Base-by-base conservation (phyloP, 2,797 vertebrate genomes). In the Acridotheres tristis region DNA sequence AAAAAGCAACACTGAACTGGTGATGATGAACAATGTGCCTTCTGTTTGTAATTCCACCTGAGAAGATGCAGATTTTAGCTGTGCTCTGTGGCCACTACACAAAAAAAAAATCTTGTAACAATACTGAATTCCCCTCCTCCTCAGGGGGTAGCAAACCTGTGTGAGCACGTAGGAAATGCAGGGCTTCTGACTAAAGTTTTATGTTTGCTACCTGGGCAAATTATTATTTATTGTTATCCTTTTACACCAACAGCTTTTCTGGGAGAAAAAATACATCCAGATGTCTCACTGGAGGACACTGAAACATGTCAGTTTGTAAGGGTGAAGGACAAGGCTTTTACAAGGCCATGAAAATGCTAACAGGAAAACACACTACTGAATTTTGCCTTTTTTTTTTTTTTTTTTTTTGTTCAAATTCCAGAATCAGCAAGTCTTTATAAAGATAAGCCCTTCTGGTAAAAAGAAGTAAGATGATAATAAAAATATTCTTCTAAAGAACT, bases 11-110 rank as follows among this genome's bases (percentile, higher is more conserved):
- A 85, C 50, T 81, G 95, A 93, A 59, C 26, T 78, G 79, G 58
- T 80, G 83, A 62, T 58, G 82, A 88, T 36, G 66, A 94, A 80
- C 89, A 95, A 67, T 90, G 50, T 84, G 69, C 59, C 80, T 91
- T 73, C 80, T 40, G 48, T 74, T 94, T 93, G 71, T 63, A 87
- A 83, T 68, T 85, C 62, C 66, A 71, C 88, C 59, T 45, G 54
- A 93, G 51, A 85, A 81, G 66, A 90, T 63, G 84, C 78, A 93
- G 75, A 90, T 88, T 94, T 96, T 32, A 88, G 65, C 58, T 83
- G 89, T 79, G 88, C 86, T 91, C 69, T 91, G 75, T 69, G 84
- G 78, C 58, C 72, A 90, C 71, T 83, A 75, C 78, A 90, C 54
- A 69, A 50, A 89, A 51, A 40, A 40, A 51, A 40, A 40, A 40